Evolutionary conservation across 2,797 vertebrate species (phyloP).

Genomic region (Tapirus indicus): DNA sequence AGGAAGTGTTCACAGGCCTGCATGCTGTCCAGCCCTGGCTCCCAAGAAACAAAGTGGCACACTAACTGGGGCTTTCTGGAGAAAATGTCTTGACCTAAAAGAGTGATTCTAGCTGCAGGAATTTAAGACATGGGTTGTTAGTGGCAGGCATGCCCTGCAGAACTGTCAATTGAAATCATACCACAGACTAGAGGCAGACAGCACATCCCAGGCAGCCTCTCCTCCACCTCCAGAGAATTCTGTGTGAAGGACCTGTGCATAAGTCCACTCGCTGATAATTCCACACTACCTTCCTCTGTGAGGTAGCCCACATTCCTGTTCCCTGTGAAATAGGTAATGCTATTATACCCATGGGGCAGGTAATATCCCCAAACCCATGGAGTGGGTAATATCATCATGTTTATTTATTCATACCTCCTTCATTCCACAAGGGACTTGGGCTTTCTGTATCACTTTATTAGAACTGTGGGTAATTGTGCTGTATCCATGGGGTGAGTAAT

Average conservation of each 20-base stretch:
- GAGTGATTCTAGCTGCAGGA: background rate
- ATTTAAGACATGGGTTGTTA: background rate
- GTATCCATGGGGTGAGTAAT: background rate
- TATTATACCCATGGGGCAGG: background rate
- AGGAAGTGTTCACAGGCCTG: background rate
- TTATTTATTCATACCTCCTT: constrained; percentile 37
- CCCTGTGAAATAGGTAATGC: background rate
- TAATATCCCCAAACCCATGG: background rate
- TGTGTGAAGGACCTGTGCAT: background rate
- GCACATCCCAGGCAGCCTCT: background rate
- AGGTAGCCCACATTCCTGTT: background rate
- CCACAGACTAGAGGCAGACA: background rate
- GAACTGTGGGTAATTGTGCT: background rate
- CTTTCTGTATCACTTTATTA: background rate
- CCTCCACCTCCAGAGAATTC: background rate
- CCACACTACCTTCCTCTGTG: background rate
- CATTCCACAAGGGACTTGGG: background rate
- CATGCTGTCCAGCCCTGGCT: background rate
- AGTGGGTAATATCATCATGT: background rate
- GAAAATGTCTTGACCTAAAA: constrained; percentile 25
- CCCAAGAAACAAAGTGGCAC: background rate
- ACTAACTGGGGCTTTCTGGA: background rate
- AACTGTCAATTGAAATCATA: background rate
- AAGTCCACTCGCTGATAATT: background rate
- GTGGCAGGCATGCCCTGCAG: background rate